Evolutionary conservation across 2,113 vertebrate species (phyloP).

Genomic region (Nerophis lumbriciformis): DNA sequence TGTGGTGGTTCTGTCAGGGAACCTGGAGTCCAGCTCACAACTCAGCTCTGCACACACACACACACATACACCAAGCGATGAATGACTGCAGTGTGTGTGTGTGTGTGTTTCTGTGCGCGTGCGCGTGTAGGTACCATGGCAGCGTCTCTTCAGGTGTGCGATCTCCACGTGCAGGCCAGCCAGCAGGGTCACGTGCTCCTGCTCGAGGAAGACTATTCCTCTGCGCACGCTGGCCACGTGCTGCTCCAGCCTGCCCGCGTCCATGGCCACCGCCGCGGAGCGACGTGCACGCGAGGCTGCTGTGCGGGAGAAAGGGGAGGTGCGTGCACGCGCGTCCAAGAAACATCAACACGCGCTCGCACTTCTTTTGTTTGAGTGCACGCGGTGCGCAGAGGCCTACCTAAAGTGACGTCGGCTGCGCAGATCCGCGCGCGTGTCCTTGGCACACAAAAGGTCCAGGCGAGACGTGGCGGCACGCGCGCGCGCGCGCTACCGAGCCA

Average conservation of each 20-base stretch:
- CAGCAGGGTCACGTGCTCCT: slow-evolving; percentile 87
- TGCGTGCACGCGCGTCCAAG: background rate
- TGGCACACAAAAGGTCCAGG: slow-evolving; percentile 33
- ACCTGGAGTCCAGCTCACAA: slow-evolving; percentile 70
- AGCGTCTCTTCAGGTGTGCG: slow-evolving; percentile 87
- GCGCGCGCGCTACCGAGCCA: background rate
- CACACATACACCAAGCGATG: slow-evolving; percentile 1
- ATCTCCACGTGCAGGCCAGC: slow-evolving; percentile 88
- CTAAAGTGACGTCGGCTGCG: background rate
- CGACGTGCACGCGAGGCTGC: background rate
- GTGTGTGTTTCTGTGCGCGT: background rate
- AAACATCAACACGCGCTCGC: background rate
- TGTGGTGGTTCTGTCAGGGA: slow-evolving; percentile 62
- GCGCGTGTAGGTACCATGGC: slow-evolving; percentile 75
- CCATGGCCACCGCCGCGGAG: slow-evolving; percentile 73
- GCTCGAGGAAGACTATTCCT: slow-evolving; percentile 87
- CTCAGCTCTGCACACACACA: slow-evolving; percentile 62
- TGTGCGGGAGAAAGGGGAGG: background rate
- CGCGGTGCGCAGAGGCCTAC: slow-evolving; percentile 41
- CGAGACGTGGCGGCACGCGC: background rate
- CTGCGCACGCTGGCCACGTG: slow-evolving; percentile 92
- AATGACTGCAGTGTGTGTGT: background rate
- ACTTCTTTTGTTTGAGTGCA: background rate
- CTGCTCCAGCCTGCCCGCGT: slow-evolving; percentile 83
- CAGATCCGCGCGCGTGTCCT: slow-evolving; percentile 23